Evolutionary conservation across 1,140 invertebrate species (phyloP).

Genomic region (Hylaeus anthracinus): DNA sequence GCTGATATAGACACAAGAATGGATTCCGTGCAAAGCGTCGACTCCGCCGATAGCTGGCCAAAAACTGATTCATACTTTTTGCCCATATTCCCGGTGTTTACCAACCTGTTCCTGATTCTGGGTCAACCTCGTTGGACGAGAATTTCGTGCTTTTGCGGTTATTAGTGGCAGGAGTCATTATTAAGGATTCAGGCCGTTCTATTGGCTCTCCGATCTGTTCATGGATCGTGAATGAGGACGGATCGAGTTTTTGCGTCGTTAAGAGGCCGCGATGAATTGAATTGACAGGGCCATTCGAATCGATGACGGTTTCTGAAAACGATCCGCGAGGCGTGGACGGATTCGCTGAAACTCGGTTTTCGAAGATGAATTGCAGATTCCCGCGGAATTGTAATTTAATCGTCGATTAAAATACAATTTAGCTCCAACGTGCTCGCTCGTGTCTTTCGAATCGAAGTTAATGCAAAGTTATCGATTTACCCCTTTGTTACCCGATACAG

Average conservation of each 20-base stretch:
- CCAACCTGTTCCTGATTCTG: constrained; percentile 46
- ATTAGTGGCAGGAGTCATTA: constrained; percentile 36
- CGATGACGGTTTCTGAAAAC: constrained; percentile 11
- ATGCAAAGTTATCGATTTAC: neutral
- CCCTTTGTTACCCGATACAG: neutral
- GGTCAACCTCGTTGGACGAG: constrained; percentile 38
- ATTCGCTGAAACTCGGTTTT: neutral
- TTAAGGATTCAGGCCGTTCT: constrained; percentile 38
- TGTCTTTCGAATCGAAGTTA: neutral
- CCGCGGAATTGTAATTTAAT: neutral
- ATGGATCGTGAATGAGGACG: constrained; percentile 26
- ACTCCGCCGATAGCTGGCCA: constrained; percentile 27
- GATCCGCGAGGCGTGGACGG: neutral
- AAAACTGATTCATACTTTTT: constrained; percentile 50
- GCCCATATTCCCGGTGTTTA: constrained; percentile 48
- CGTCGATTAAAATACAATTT: constrained; percentile 10
- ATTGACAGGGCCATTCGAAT: neutral
- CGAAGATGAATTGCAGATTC: neutral
- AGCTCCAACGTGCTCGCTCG: neutral
- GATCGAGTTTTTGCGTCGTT: constrained; percentile 13
- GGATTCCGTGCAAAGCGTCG: constrained; percentile 40
- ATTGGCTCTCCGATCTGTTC: constrained; percentile 12
- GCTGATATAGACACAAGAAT: neutral
- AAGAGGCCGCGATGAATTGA: neutral
- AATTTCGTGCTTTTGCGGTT: constrained; percentile 48